A percentile compares a stretch with the other conserved stretches of the same genome.
phyloP scores from a whole-genome alignment of 2,113 vertebrate genomes.

The Hydrochoerus hydrochaeris region DNA sequence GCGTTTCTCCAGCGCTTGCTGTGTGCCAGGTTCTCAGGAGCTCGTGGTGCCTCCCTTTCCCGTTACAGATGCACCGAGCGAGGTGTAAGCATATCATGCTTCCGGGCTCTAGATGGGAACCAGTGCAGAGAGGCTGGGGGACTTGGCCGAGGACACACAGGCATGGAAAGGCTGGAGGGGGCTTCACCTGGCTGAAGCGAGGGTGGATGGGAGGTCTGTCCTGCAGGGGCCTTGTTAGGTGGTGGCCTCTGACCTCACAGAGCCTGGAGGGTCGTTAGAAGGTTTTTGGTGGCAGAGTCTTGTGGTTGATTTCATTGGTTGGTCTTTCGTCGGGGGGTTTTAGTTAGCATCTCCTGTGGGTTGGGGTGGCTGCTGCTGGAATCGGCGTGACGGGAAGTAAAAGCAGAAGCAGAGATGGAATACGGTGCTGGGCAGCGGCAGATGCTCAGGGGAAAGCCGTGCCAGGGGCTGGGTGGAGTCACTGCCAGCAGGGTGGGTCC shows the following conservation, averaged over 20 bases:
- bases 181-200: background rate
- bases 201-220: background rate
- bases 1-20: rapidly evolving
- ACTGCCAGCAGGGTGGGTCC: background rate
- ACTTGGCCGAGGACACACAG: background rate
- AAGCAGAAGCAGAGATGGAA: too few species aligned
- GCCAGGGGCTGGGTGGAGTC: background rate
- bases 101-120: background rate
- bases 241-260: background rate
- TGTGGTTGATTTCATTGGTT: background rate
- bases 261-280: background rate
- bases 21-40: background rate
- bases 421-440: too few species aligned
- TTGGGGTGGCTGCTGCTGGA: background rate
- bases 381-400: background rate
- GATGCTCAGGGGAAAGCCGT: rapidly evolving
- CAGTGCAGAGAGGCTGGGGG: background rate
- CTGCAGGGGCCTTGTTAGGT: background rate
- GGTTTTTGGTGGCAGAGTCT: background rate
- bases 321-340: background rate
- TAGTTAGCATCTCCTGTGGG: background rate
- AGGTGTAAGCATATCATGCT: rapidly evolving
- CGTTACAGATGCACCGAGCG: rapidly evolving
- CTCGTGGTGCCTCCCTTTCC: background rate
- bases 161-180: rapidly evolving